Percentiles rank a stretch among this genome's conserved stretches.
These are phyloP conservation scores for Hydrotaea diabolus DNA, from an alignment of 2,888 invertebrate species.

Conservation along the genomic window DNA sequence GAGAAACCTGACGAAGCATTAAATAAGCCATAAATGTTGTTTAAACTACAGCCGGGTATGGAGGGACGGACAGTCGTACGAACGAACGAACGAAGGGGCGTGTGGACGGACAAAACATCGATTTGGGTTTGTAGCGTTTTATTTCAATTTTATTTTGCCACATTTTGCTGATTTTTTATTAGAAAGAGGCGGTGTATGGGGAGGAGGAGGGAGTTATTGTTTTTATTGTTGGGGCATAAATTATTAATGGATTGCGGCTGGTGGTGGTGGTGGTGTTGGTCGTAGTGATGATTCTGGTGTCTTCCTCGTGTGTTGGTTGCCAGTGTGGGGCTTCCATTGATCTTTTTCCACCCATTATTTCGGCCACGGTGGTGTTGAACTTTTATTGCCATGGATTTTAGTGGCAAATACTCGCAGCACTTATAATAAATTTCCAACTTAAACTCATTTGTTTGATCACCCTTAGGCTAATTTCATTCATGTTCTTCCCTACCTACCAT, in stretches of 20 bases:
- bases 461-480: constrained; percentile 42
- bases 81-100: not conserved
- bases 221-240: not conserved
- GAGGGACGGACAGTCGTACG: not conserved
- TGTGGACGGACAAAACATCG: not conserved
- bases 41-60: constrained; percentile 4
- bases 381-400: too few species aligned
- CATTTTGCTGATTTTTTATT: not conserved
- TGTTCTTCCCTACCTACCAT: not conserved
- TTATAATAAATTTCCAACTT: not conserved
- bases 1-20: constrained; percentile 70
- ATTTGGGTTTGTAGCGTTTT: not conserved
- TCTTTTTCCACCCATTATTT: constrained; percentile 1
- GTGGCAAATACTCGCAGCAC: not conserved
- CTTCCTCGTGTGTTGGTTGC: not conserved
- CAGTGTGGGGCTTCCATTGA: constrained; percentile 15
- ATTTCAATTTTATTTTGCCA: not conserved
- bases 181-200: not conserved
- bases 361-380: not conserved
- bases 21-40: constrained; percentile 68
- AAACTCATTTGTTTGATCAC: constrained; percentile 41
- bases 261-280: not conserved
- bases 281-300: not conserved
- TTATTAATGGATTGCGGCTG: constrained; percentile 27
- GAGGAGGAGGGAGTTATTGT: not conserved